Percentiles rank a stretch among this genome's conserved stretches.
These are phyloP conservation scores for Stenopsyche tienmushanensis DNA, from an alignment of 1,140 invertebrate species.

Conservation along the genomic window DNA sequence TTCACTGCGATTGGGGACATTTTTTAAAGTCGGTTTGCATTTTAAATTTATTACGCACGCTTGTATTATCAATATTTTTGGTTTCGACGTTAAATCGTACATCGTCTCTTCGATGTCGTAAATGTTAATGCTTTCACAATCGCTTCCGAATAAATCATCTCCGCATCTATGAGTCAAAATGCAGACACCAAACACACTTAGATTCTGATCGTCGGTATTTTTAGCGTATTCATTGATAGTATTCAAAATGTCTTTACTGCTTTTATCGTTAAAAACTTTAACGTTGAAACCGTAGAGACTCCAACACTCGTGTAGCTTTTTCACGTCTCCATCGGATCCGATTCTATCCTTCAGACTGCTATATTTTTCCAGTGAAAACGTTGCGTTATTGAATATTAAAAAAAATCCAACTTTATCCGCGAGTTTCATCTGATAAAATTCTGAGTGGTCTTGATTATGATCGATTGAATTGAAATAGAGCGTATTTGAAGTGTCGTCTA, in stretches of 20 bases:
- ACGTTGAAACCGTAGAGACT: constrained; percentile 5
- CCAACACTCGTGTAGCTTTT: constrained; percentile 3
- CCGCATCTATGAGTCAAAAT: constrained; percentile 11
- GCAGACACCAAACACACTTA: constrained; percentile 13
- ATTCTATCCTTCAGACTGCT: background rate
- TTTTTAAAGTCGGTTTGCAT: too few relatives aligned
- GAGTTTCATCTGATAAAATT: constrained; percentile 1
- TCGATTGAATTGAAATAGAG: too few relatives aligned
- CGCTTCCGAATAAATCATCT: constrained; percentile 3
- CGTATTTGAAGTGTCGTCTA: too few relatives aligned
- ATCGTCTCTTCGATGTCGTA: constrained; percentile 15
- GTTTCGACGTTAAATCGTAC: constrained; percentile 25
- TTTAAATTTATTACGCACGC: constrained; percentile 16
- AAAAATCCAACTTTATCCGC: constrained; percentile 12
- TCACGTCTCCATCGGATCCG: constrained; percentile 10
- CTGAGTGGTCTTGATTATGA: constrained; percentile 4
- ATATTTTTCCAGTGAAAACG: background rate
- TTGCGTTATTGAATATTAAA: constrained; percentile 22
- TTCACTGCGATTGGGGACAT: too few relatives aligned
- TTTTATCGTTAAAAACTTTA: constrained; percentile 4
- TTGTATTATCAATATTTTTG: constrained; percentile 35
- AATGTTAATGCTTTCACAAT: constrained; percentile 13
- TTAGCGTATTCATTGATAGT: constrained; percentile 1
- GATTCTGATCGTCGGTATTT: background rate
- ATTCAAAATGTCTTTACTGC: background rate